These are phyloP conservation scores for Drosophila planitibia DNA, from an alignment of 2,888 invertebrate species.

Conservation along the genomic window DNA sequence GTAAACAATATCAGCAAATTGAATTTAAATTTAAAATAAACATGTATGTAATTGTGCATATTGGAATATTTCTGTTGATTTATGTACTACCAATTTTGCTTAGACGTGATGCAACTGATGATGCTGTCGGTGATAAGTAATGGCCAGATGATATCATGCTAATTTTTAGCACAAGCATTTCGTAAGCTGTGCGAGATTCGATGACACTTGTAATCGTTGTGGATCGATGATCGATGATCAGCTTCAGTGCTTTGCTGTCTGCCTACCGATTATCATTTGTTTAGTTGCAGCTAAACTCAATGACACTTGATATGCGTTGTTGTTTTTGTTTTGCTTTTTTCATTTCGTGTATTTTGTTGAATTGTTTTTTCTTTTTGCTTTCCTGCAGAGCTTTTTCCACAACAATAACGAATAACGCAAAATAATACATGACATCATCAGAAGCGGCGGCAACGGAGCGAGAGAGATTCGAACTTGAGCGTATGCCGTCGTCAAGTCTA, in stretches of 20 bases:
- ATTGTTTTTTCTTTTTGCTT: slow-evolving; percentile 37
- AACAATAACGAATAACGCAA: slow-evolving; percentile 68
- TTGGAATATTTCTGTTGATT: slow-evolving; percentile 34
- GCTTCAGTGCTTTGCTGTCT: slow-evolving; percentile 19
- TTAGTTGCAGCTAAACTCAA: slow-evolving; percentile 29
- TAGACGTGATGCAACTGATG: slow-evolving; percentile 44
- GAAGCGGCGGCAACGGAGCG: slow-evolving; percentile 31
- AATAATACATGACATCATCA: slow-evolving; percentile 77
- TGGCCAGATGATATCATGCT: slow-evolving; percentile 69
- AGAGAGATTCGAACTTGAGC: slow-evolving; percentile 30
- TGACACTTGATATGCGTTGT: slow-evolving; percentile 45
- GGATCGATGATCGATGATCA: slow-evolving; percentile 18
- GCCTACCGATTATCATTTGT: slow-evolving; percentile 46
- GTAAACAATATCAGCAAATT: slow-evolving; percentile 21
- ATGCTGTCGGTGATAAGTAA: slow-evolving; percentile 30
- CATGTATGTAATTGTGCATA: slow-evolving; percentile 6
- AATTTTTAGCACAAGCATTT: slow-evolving; percentile 61
- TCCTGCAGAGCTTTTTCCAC: slow-evolving; percentile 62
- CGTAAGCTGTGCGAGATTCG: slow-evolving; percentile 30
- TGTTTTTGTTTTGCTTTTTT: slow-evolving; percentile 40
- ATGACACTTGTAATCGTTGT: slow-evolving; percentile 35
- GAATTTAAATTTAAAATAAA: slow-evolving; percentile 20
- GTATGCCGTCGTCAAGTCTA: slow-evolving; percentile 21
- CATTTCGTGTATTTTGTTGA: slow-evolving; percentile 43
- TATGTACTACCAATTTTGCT: slow-evolving; percentile 33